phyloP scores from a whole-genome alignment of 2,888 invertebrate species.

The Eulithis testata region DNA sequence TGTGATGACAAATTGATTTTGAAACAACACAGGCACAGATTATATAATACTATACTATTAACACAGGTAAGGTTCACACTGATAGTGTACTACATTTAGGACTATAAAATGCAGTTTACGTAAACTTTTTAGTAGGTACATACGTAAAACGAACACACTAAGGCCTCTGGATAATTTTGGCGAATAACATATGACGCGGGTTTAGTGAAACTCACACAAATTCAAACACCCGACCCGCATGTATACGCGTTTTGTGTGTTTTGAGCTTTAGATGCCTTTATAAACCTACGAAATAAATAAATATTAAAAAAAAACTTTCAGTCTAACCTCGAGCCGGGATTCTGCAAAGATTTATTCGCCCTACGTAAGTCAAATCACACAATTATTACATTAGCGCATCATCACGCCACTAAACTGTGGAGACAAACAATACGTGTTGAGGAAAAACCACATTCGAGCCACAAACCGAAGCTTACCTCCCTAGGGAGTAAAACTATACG shows the following conservation, averaged over 20 bases:
- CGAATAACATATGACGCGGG: too few relatives aligned
- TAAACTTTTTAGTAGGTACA: too few relatives aligned
- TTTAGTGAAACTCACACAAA: too few relatives aligned
- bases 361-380: conserved; percentile 17
- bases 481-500: not conserved
- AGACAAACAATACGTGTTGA: conserved; percentile 10
- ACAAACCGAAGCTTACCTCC: not conserved
- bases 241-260: too few relatives aligned
- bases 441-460: conserved; percentile 4
- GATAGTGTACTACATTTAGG: too few relatives aligned
- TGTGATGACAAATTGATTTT: conserved; percentile 17
- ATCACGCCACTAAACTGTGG: conserved; percentile 13
- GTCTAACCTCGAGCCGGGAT: not conserved
- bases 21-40: not conserved
- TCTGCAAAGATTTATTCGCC: conserved; percentile 10
- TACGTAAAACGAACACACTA: too few relatives aligned
- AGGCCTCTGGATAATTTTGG: too few relatives aligned
- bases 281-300: not conserved
- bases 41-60: too few relatives aligned
- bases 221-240: too few relatives aligned
- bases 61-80: not conserved
- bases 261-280: too few relatives aligned
- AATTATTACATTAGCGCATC: conserved; percentile 14
- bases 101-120: too few relatives aligned
- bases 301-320: conserved; percentile 1